phyloP scores from a whole-genome alignment of 2,113 vertebrate genomes.

The Amphiprion ocellaris region DNA sequence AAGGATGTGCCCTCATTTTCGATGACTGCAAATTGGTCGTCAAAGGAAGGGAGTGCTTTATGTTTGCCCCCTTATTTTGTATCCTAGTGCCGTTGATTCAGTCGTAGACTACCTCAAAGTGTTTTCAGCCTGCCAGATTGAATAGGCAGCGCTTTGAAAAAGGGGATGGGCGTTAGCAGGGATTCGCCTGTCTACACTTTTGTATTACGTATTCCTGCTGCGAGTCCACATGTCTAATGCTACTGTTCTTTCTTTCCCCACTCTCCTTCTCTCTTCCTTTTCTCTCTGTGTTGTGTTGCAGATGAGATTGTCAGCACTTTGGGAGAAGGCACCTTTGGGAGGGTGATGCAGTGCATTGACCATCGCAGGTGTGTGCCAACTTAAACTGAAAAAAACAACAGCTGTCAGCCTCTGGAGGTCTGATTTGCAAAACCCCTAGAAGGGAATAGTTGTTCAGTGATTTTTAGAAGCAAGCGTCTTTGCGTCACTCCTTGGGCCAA shows the following conservation, averaged over 20 bases:
- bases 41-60: constrained; percentile 54
- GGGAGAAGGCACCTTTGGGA: constrained; percentile 96
- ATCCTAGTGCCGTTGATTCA: constrained; percentile 26
- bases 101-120: constrained; percentile 39
- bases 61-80: constrained; percentile 39
- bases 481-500: not conserved
- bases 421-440: not conserved
- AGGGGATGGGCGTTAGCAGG: constrained; percentile 68
- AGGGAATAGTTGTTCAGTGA: not conserved
- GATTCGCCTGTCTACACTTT: constrained; percentile 70
- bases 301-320: constrained; percentile 97
- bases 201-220: constrained; percentile 46
- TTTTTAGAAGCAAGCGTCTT: not conserved
- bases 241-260: constrained; percentile 57
- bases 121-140: constrained; percentile 54
- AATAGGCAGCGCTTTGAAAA: constrained; percentile 65
- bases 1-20: constrained; percentile 38
- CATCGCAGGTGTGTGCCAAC: constrained; percentile 89
- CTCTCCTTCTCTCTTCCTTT: constrained; percentile 61
- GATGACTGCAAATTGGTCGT: constrained; percentile 70
- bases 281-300: constrained; percentile 82
- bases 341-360: constrained; percentile 96
- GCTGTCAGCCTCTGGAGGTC: constrained; percentile 6
- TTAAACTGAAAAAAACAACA: not conserved
- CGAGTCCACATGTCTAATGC: constrained; percentile 68